Conservation (phyloP, 2,888 invertebrate species). For the Steromphala cineraria region DNA sequence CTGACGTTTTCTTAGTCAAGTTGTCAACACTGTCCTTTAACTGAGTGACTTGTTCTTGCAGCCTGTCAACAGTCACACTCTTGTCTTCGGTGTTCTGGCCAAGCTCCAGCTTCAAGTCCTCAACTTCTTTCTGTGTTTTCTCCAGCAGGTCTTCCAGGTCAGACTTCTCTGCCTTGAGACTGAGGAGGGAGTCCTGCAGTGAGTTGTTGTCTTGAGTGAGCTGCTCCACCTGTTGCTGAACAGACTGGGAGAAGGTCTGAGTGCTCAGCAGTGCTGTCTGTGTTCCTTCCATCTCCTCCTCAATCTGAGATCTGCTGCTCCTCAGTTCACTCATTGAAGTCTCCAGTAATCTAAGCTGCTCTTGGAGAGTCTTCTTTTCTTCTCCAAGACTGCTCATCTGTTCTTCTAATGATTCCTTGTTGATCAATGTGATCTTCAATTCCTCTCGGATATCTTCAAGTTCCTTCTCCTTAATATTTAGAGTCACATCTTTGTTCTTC, state of each 20-base stretch:
- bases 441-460: slow-evolving; percentile 20
- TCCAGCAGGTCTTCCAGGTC: neutral
- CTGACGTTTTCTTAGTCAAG: neutral
- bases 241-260: slow-evolving; percentile 42
- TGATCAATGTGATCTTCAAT: neutral
- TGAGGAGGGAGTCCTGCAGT: slow-evolving; percentile 11
- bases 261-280: slow-evolving; percentile 28
- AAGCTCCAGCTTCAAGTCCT: slow-evolving; percentile 16
- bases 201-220: slow-evolving; percentile 1
- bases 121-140: neutral
- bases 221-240: slow-evolving; percentile 8
- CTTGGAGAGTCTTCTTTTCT: neutral
- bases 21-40: slow-evolving; percentile 18
- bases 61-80: neutral
- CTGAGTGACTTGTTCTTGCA: slow-evolving; percentile 10
- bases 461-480: slow-evolving; percentile 27
- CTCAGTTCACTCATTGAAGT: neutral
- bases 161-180: slow-evolving; percentile 11
- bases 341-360: slow-evolving; percentile 8
- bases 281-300: slow-evolving; percentile 16
- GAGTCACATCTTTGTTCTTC: slow-evolving; percentile 22
- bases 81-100: neutral
- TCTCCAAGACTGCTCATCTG: neutral
- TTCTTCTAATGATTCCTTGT: neutral
- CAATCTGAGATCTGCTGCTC: slow-evolving; percentile 1